phyloP scores from a whole-genome alignment of 2,113 vertebrate genomes.

The Spea bombifrons region DNA sequence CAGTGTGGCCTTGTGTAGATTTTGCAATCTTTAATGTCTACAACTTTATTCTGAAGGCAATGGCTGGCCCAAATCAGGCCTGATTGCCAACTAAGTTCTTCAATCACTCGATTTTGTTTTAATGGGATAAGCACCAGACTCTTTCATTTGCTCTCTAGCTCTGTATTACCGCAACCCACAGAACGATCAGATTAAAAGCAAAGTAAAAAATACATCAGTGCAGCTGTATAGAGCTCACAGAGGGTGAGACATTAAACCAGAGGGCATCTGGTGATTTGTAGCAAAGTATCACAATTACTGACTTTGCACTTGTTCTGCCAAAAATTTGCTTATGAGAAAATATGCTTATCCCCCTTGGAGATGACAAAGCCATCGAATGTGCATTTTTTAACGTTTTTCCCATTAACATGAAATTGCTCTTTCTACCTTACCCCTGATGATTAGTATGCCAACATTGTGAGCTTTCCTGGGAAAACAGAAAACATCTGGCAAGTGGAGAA shows the following conservation, averaged over 20 bases:
- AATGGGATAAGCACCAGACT: no score
- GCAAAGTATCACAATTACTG: constrained; percentile 36
- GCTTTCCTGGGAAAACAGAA: constrained; percentile 33
- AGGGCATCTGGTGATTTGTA: constrained; percentile 16
- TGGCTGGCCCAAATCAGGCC: no score
- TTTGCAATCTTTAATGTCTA: no score
- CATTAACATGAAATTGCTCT: constrained; percentile 37
- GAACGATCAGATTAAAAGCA: no score
- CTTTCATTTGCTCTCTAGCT: no score
- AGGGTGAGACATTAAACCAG: constrained; percentile 2
- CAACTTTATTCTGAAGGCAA: no score
- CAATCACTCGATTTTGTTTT: no score
- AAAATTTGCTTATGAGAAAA: constrained; percentile 42
- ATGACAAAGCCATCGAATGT: constrained; percentile 24
- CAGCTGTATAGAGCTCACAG: constrained; percentile 2
- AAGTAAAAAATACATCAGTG: no score
- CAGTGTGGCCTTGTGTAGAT: no score
- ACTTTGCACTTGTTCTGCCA: constrained; percentile 44
- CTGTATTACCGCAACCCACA: no score
- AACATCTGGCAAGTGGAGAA: constrained; percentile 45
- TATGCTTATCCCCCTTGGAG: constrained; percentile 28
- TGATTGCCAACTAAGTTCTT: no score
- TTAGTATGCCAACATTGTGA: constrained; percentile 41
- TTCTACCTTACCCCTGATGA: constrained; percentile 37
- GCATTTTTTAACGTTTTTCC: constrained; percentile 14